Percentiles rank a stretch among this genome's conserved stretches.
These are phyloP conservation scores for Perodicticus potto DNA, from an alignment of 2,797 vertebrate genomes.

Conservation along the genomic window DNA sequence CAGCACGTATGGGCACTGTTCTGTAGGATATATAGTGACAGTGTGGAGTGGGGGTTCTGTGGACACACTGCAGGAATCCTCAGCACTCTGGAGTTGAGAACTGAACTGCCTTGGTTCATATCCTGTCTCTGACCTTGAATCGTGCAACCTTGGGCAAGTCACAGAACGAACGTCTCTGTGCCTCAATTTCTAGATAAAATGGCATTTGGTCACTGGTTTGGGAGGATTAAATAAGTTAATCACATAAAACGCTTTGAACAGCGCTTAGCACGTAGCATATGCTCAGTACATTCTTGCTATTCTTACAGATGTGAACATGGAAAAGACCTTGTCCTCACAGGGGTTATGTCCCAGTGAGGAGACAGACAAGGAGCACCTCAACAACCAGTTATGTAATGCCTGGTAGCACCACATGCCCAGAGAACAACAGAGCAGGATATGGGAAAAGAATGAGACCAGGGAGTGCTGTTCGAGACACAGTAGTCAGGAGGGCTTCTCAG, in stretches of 20 bases:
- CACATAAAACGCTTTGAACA: constrained; percentile 7
- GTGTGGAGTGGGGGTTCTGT: background rate
- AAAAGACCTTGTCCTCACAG: background rate
- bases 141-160: background rate
- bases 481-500: background rate
- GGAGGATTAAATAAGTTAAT: background rate
- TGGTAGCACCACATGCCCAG: background rate
- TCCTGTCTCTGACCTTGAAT: background rate
- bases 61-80: background rate
- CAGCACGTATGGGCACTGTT: background rate
- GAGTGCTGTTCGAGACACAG: fast-evolving
- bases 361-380: background rate
- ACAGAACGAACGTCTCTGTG: background rate
- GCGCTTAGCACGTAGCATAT: background rate
- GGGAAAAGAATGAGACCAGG: background rate
- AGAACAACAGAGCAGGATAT: background rate
- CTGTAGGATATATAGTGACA: background rate
- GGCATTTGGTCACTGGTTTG: background rate
- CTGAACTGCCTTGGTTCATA: background rate
- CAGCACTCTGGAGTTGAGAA: background rate
- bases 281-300: background rate
- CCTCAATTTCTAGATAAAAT: background rate
- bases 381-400: background rate
- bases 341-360: background rate
- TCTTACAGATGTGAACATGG: background rate